These are phyloP conservation scores for Ormia ochracea DNA, from an alignment of 2,888 invertebrate genomes.

Conservation along the genomic window DNA sequence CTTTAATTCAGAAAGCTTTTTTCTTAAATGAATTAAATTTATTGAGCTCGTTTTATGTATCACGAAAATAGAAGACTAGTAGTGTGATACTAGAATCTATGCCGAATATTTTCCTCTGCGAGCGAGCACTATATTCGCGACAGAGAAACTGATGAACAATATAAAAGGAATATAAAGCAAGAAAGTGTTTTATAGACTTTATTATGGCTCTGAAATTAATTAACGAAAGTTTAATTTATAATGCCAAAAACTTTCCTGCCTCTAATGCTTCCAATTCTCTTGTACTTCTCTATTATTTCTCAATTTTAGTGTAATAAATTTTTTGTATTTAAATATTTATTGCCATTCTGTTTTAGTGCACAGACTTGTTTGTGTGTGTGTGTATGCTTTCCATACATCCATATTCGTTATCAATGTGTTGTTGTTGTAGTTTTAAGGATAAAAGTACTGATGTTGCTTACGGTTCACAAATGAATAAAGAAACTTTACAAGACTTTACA, in stretches of 20 bases:
- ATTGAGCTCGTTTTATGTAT: no score
- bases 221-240: background rate
- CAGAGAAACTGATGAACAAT: no score
- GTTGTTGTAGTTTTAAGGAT: background rate
- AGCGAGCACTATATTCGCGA: no score
- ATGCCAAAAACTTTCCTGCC: background rate
- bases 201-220: background rate
- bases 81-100: no score
- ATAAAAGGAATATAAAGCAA: no score
- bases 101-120: no score
- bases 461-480: no score
- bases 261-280: background rate
- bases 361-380: background rate
- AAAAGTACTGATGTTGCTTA: background rate
- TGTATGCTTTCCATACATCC: background rate
- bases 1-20: no score
- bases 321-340: background rate
- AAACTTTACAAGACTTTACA: no score
- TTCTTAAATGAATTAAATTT: no score
- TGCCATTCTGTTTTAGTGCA: background rate
- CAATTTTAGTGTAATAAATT: background rate
- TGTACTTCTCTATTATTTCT: background rate
- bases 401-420: slow-evolving; percentile 5
- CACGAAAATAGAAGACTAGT: no score
- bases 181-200: no score